Conservation (phyloP, 2,888 invertebrate genomes). For the Thecophora atra region DNA sequence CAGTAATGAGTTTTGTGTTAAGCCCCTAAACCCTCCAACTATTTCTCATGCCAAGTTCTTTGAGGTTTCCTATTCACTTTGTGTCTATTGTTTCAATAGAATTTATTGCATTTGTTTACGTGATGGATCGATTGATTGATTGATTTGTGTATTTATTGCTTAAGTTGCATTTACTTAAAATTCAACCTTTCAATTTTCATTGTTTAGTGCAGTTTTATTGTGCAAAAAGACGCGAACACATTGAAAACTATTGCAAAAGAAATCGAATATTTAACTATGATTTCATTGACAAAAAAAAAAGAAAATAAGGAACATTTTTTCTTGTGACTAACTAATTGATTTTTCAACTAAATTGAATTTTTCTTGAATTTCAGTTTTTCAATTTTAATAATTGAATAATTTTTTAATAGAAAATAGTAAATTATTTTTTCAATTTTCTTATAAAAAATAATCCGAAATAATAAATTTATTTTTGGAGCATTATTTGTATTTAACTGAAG, state of each 20-base stretch:
- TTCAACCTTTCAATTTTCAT: background rate
- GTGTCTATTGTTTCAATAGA: constrained; percentile 28
- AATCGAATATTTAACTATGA: background rate
- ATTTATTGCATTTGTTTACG: constrained; percentile 21
- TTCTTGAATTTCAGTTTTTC: no score
- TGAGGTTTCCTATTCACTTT: background rate
- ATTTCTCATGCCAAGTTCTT: background rate
- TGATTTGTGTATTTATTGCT: constrained; percentile 19
- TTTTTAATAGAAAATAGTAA: no score
- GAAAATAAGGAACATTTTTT: no score
- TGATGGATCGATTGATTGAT: constrained; percentile 31
- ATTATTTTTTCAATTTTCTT: no score
- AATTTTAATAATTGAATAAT: no score
- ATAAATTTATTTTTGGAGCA: no score
- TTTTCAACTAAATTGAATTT: no score
- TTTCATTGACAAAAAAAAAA: background rate
- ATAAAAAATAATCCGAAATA: no score
- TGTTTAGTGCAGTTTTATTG: constrained; percentile 21
- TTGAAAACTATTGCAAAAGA: background rate
- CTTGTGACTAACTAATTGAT: no score
- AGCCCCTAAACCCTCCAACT: no score
- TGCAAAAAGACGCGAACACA: background rate
- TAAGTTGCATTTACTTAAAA: constrained; percentile 15
- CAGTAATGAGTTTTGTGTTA: background rate
- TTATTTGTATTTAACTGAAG: no score